Percentiles rank a stretch among this genome's conserved stretches.
phyloP scores from a whole-genome alignment of 30 jellyfish, hydroid and myxozoan species.

The Turritopsis rubra region DNA sequence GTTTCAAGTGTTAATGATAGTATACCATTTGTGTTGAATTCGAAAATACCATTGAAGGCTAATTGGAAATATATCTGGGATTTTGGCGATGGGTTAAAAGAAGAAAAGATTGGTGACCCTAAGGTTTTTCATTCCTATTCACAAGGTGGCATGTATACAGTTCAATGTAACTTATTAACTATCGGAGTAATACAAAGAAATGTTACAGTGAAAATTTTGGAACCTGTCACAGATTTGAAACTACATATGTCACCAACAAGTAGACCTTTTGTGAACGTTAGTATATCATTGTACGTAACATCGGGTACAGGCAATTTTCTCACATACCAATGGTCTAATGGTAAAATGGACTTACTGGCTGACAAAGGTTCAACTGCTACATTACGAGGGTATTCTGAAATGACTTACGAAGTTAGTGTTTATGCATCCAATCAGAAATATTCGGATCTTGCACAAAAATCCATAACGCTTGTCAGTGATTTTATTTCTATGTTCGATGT shows the following conservation, averaged over 20 bases:
- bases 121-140: background rate
- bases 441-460: background rate
- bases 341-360: background rate
- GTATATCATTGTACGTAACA: background rate
- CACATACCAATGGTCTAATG: background rate
- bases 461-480: constrained; percentile 4
- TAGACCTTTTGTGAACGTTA: constrained; percentile 7
- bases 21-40: background rate
- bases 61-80: background rate
- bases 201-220: background rate
- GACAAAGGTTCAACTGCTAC: background rate
- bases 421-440: background rate
- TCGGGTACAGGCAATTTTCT: background rate
- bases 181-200: background rate
- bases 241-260: background rate
- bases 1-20: background rate
- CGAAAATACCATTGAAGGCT: background rate
- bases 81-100: background rate
- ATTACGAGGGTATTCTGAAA: background rate
- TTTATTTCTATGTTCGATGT: background rate
- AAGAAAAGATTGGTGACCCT: background rate
- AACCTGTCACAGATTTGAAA: background rate
- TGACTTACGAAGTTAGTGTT: background rate
- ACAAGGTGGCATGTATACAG: background rate
- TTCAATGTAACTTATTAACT: background rate